Evolutionary conservation across 2,797 vertebrate genomes (phyloP).

Genomic region (Tympanoctomys barrerae): DNA sequence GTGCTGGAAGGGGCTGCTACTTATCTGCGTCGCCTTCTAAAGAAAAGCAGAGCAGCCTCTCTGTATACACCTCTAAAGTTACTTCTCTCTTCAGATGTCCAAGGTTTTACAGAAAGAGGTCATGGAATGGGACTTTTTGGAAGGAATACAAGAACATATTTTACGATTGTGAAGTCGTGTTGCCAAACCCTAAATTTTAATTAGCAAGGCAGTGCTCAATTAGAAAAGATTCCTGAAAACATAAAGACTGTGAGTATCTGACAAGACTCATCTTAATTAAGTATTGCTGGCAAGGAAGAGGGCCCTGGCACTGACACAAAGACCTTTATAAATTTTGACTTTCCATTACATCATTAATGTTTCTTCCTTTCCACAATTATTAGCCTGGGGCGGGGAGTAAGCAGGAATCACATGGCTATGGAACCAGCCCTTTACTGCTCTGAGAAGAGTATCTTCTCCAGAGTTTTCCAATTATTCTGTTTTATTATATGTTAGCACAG

Average conservation of each 20-base stretch:
- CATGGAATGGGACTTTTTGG: neutral
- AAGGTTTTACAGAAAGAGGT: slow-evolving; percentile 22
- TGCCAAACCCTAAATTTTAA: slow-evolving; percentile 54
- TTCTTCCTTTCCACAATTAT: slow-evolving; percentile 75
- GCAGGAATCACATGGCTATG: slow-evolving; percentile 64
- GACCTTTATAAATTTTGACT: slow-evolving; percentile 67
- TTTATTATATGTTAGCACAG: slow-evolving; percentile 70
- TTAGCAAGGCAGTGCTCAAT: slow-evolving; percentile 41
- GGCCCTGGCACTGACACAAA: slow-evolving; percentile 72
- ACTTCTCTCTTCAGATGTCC: neutral
- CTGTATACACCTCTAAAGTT: neutral
- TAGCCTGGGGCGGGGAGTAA: slow-evolving; percentile 18
- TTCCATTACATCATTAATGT: slow-evolving; percentile 56
- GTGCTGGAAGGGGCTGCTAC: slow-evolving; percentile 93
- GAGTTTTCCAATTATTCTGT: slow-evolving; percentile 68
- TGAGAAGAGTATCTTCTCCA: slow-evolving; percentile 68
- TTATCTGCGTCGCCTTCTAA: slow-evolving; percentile 97
- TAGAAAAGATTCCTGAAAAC: slow-evolving; percentile 54
- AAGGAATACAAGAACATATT: slow-evolving; percentile 17
- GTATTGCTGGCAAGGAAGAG: slow-evolving; percentile 55
- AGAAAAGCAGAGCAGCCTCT: slow-evolving; percentile 75
- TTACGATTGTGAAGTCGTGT: slow-evolving; percentile 39
- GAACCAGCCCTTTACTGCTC: slow-evolving; percentile 34
- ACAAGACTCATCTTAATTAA: slow-evolving; percentile 59
- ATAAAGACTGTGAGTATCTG: neutral